phyloP scores from a whole-genome alignment of 2,888 invertebrate species.

The Pomacea canaliculata region DNA sequence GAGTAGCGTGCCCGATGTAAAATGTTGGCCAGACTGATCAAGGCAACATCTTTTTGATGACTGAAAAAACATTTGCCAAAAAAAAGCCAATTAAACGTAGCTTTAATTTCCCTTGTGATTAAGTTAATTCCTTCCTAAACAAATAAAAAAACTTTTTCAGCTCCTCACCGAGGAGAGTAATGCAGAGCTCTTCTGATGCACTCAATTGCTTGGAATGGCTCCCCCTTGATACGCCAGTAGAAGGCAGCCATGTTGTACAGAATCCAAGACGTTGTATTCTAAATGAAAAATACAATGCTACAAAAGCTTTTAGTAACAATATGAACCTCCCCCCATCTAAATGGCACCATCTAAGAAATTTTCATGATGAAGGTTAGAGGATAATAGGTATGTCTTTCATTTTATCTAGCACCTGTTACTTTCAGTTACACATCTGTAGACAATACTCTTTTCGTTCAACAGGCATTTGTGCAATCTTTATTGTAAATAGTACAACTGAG shows the following conservation, averaged over 20 bases:
- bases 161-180: constrained; percentile 78
- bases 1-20: constrained; percentile 78
- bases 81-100: background rate
- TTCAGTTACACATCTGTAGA: background rate
- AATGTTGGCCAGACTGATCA: constrained; percentile 81
- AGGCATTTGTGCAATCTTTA: no score
- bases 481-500: no score
- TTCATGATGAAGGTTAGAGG: no score
- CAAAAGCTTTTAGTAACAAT: background rate
- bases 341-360: no score
- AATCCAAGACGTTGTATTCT: constrained; percentile 83
- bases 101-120: background rate
- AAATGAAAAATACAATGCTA: constrained; percentile 42
- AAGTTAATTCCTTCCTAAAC: no score
- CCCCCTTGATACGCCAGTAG: constrained; percentile 83
- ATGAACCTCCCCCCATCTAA: background rate
- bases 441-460: no score
- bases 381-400: no score
- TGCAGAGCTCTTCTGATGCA: constrained; percentile 83
- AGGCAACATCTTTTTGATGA: constrained; percentile 79
- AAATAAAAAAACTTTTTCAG: no score
- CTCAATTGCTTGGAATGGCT: constrained; percentile 83
- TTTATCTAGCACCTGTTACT: no score
- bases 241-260: constrained; percentile 84
- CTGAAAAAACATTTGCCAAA: constrained; percentile 69